These are phyloP conservation scores for Pollicipes pollicipes DNA, from an alignment of 1,140 invertebrate species.

Conservation along the genomic window DNA sequence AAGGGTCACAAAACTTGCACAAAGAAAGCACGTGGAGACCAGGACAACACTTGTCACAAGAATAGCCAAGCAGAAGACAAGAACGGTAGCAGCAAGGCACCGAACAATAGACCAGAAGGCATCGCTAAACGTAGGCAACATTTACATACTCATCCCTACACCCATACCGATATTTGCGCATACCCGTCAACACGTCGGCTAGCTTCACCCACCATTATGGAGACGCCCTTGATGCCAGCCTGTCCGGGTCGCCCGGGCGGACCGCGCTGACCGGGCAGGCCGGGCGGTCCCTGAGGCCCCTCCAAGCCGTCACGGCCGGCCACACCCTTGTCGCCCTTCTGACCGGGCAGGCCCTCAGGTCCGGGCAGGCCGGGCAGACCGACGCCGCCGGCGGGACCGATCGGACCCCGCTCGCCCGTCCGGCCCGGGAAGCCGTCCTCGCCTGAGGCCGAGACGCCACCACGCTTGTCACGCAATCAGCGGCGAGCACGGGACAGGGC, in stretches of 20 bases:
- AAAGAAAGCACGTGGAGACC: no score
- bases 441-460: no score
- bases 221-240: conserved; percentile 32
- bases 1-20: no score
- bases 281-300: conserved; percentile 36
- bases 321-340: conserved; percentile 41
- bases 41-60: background rate
- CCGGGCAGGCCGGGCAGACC: conserved; percentile 37
- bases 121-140: no score
- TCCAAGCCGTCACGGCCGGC: conserved; percentile 45
- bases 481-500: no score
- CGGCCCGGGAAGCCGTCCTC: conserved; percentile 28
- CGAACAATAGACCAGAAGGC: background rate
- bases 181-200: background rate
- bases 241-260: conserved; percentile 39
- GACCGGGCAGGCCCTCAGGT: conserved; percentile 47
- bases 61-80: background rate
- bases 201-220: conserved; percentile 15
- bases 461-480: no score
- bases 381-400: conserved; percentile 34
- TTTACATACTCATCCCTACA: no score
- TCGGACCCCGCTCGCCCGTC: conserved; percentile 22
- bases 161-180: no score
- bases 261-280: conserved; percentile 43
- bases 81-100: background rate